Conservation (phyloP, 2,113 vertebrate genomes). For the Morone chrysops region DNA sequence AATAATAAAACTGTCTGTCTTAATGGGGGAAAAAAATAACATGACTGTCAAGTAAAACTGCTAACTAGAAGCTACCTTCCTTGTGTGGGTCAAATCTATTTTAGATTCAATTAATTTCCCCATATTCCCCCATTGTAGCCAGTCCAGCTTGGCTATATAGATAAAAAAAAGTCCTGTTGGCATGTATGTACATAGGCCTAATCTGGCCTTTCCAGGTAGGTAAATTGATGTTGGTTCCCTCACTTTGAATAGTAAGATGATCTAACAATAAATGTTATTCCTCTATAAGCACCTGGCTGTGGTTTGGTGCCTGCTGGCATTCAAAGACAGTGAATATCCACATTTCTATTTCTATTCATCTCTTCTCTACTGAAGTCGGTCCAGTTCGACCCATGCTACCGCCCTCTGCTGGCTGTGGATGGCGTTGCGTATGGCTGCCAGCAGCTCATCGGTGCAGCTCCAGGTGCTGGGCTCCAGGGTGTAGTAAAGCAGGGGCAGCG, state of each 20-base stretch:
- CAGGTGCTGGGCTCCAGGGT: constrained; percentile 80
- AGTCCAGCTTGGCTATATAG: constrained; percentile 44
- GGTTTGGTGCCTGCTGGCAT: neutral
- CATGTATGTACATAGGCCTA: neutral
- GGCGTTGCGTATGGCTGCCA: constrained; percentile 71
- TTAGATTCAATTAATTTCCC: neutral
- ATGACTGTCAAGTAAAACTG: no score
- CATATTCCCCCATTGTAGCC: neutral
- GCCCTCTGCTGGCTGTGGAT: constrained; percentile 83
- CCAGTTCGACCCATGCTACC: constrained; percentile 82
- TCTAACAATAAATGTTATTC: neutral
- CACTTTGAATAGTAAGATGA: neutral
- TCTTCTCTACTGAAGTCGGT: constrained; percentile 71
- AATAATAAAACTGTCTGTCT: neutral
- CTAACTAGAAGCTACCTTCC: neutral
- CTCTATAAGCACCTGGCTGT: neutral
- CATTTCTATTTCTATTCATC: neutral
- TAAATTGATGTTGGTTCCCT: neutral
- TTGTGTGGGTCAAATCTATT: neutral
- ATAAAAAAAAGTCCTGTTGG: neutral
- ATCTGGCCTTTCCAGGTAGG: neutral
- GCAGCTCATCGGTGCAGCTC: constrained; percentile 83
- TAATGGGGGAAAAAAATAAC: neutral
- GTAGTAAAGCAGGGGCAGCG: constrained; percentile 78
- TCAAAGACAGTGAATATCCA: neutral